A percentile compares a stretch with the other conserved stretches of the same genome.
Evolutionary conservation across 2,888 invertebrate genomes (phyloP).

Genomic region (Macrophya alboannulata): DNA sequence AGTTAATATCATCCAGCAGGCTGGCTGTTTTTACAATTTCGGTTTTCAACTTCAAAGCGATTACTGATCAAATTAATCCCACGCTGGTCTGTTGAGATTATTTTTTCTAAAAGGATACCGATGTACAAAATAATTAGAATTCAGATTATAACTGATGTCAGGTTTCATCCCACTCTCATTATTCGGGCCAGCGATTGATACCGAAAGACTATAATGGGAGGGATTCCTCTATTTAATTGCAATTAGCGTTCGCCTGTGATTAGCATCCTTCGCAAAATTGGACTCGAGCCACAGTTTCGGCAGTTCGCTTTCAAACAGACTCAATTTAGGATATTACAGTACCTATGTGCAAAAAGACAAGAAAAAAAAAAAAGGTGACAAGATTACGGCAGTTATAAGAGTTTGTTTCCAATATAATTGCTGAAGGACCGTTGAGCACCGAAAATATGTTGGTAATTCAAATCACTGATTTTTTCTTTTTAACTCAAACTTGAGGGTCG

Average conservation of each 20-base stretch:
- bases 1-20: not conserved
- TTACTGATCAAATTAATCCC: not conserved
- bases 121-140: not conserved
- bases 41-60: not conserved
- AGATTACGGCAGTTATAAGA: not conserved
- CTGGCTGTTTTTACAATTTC: conserved; percentile 6
- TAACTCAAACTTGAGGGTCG: not conserved
- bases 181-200: not conserved
- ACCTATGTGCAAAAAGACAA: too few relatives aligned
- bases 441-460: not conserved
- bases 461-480: not conserved
- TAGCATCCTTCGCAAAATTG: not conserved
- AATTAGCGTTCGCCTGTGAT: conserved; percentile 16
- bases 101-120: not conserved
- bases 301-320: not conserved
- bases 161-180: not conserved
- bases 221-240: not conserved
- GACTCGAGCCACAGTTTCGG: not conserved
- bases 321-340: not conserved
- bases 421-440: not conserved
- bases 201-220: not conserved
- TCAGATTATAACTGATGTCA: not conserved
- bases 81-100: not conserved
- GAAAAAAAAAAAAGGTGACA: not conserved
- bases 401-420: not conserved